Percentiles rank a stretch among this genome's conserved stretches.
Conservation (phyloP, 2,888 invertebrate species). For the Drosophila infuscata region DNA sequence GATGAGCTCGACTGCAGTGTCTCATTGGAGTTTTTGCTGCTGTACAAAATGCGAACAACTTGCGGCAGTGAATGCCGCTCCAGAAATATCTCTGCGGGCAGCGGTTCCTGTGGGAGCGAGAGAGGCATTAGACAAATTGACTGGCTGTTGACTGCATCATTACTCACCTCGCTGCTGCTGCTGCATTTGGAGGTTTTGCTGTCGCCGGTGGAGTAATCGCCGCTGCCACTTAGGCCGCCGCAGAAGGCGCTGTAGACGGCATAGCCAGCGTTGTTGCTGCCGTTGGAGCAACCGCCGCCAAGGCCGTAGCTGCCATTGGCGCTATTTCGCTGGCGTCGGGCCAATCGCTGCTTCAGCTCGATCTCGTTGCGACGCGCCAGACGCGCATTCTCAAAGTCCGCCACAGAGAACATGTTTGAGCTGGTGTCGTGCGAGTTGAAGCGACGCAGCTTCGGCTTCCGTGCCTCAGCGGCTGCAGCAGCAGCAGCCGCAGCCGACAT, state of each 20-base stretch:
- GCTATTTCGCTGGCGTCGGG: constrained; percentile 83
- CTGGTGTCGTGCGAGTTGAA: constrained; percentile 85
- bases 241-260: constrained; percentile 59
- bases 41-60: constrained; percentile 83
- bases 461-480: constrained; percentile 75
- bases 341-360: constrained; percentile 84
- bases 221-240: constrained; percentile 73
- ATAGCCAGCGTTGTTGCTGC: constrained; percentile 13
- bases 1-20: constrained; percentile 84
- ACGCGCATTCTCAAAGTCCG: constrained; percentile 85
- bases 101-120: constrained; percentile 69
- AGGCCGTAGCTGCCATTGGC: constrained; percentile 80
- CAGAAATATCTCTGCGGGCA: constrained; percentile 84
- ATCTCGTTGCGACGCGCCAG: constrained; percentile 85
- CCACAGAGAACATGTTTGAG: constrained; percentile 85
- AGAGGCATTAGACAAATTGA: not conserved
- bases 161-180: constrained; percentile 83
- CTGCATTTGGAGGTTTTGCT: constrained; percentile 85
- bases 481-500: constrained; percentile 46
- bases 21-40: constrained; percentile 82
- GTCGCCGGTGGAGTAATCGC: constrained; percentile 85
- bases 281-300: constrained; percentile 24
- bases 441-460: constrained; percentile 84
- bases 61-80: constrained; percentile 84
- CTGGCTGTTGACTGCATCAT: no score